Base-by-base conservation (phyloP, 1,140 invertebrate species). In the Solenopsis fugax region DNA sequence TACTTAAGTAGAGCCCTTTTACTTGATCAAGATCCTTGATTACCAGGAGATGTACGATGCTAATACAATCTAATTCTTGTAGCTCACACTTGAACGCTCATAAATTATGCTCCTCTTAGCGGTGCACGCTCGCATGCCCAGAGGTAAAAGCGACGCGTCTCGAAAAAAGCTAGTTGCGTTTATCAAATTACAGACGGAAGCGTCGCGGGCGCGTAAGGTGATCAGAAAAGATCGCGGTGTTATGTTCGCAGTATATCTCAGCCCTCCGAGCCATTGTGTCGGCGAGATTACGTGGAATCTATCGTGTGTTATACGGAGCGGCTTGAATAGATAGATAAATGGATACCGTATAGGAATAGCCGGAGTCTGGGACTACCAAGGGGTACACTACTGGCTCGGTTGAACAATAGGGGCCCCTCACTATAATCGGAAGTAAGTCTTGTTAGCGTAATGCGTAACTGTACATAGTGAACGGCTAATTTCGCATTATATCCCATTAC, bases 381-480 rank as follows among this genome's bases (percentile, higher is more conserved):
- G 86, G 84, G 69, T 76, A 73, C 88, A 85, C 60, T 87, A 84
- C 77, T 64, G 89, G 65, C 84, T 91, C 78, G 21, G 56, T 86
- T 76, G 88, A 92, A 92, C 91, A 92, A 92, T 92, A 50, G 75
- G 87, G 56, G 37, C 60, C 52, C 62, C 82, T 92, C 89, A 73
- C 91, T 92, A 91, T 92, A 94, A 94, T 94, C 93, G 93, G 93
- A 94, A 94, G 93, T 94, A 92, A 93, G 93, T 93, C 93, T 94
- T 93, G 93, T 94, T 94, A 94, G 93, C 88, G 92, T 94, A 94
- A 94, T 93, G 92, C 93, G 93, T 94, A 94, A 94, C 93, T 94
- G 93, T 93, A 94, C 91, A 93, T 87, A 84, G 88, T 76, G 90
- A 93, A 88, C 89, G 90, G 91, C 93, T 94, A 94, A 94, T 94